Percentiles rank a stretch among this genome's conserved stretches.
phyloP scores from a whole-genome alignment of 1,140 invertebrate genomes.

The Pantala flavescens region DNA sequence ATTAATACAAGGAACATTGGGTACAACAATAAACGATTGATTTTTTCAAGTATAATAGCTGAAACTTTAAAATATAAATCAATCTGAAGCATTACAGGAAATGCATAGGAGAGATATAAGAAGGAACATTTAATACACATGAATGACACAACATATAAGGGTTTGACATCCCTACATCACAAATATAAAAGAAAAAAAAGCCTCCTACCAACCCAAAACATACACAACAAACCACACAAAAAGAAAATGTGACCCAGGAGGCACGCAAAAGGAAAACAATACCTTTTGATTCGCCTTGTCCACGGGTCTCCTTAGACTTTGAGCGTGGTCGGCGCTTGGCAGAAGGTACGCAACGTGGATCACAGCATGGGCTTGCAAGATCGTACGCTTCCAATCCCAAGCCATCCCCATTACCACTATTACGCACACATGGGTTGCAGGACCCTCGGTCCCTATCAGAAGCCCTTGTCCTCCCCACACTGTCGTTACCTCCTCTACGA shows the following conservation, averaged over 20 bases:
- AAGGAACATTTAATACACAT: too few relatives aligned
- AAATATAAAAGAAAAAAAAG: background rate
- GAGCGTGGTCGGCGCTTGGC: slow-evolving; percentile 47
- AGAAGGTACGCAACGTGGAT: slow-evolving; percentile 68
- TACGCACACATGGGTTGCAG: slow-evolving; percentile 61
- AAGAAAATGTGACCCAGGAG: too few relatives aligned
- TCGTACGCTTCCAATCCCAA: slow-evolving; percentile 61
- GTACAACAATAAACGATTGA: too few relatives aligned
- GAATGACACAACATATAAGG: too few relatives aligned
- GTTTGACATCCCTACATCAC: background rate
- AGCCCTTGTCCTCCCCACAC: background rate
- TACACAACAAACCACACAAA: background rate
- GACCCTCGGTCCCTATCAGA: slow-evolving; percentile 28
- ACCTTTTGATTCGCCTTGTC: slow-evolving; percentile 12
- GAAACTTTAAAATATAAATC: background rate
- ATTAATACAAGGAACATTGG: too few relatives aligned
- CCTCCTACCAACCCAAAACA: background rate
- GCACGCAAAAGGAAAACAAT: background rate
- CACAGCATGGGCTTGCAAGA: slow-evolving; percentile 69
- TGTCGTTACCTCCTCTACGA: slow-evolving; percentile 11
- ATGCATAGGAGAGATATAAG: too few relatives aligned
- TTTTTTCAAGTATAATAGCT: background rate
- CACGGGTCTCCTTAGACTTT: slow-evolving; percentile 32
- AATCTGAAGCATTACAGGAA: background rate
- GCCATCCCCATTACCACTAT: background rate